phyloP scores from a whole-genome alignment of 2,888 invertebrate species.

The Caenorhabditis sp. region DNA sequence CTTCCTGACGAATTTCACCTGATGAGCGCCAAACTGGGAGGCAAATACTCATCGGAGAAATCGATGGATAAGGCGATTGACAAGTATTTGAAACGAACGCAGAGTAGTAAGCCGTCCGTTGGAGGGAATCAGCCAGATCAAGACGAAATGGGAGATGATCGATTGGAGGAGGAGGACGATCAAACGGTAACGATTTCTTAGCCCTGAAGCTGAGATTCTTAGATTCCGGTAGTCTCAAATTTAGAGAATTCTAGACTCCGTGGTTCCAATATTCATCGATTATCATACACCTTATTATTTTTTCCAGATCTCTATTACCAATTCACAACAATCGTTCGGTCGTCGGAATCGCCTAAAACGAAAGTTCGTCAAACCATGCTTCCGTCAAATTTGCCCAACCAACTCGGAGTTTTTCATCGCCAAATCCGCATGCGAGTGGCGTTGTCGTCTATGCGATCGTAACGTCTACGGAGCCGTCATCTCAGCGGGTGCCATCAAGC shows the following conservation, averaged over 20 bases:
- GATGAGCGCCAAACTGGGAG: constrained; percentile 72
- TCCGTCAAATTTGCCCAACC: constrained; percentile 80
- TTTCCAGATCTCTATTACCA: constrained; percentile 68
- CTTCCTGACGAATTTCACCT: constrained; percentile 81
- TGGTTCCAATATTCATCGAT: too few relatives aligned
- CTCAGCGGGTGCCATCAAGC: constrained; percentile 79
- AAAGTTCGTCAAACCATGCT: constrained; percentile 80
- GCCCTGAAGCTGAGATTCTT: background rate
- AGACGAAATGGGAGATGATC: background rate
- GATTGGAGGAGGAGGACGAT: background rate
- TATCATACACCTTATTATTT: background rate
- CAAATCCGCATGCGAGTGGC: constrained; percentile 81
- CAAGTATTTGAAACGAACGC: constrained; percentile 44
- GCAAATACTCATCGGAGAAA: constrained; percentile 73
- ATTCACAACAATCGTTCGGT: constrained; percentile 79
- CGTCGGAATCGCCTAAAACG: constrained; percentile 80
- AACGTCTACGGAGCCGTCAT: constrained; percentile 73
- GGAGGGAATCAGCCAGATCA: too few relatives aligned
- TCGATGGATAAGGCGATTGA: constrained; percentile 75
- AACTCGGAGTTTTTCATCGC: constrained; percentile 77
- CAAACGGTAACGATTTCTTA: background rate
- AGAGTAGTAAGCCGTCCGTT: background rate
- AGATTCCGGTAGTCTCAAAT: too few relatives aligned
- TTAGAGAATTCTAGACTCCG: too few relatives aligned
- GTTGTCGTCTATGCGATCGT: constrained; percentile 77